Base-by-base conservation (phyloP, 2,888 invertebrate genomes). In the Lepidocyrtinus sp. region DNA sequence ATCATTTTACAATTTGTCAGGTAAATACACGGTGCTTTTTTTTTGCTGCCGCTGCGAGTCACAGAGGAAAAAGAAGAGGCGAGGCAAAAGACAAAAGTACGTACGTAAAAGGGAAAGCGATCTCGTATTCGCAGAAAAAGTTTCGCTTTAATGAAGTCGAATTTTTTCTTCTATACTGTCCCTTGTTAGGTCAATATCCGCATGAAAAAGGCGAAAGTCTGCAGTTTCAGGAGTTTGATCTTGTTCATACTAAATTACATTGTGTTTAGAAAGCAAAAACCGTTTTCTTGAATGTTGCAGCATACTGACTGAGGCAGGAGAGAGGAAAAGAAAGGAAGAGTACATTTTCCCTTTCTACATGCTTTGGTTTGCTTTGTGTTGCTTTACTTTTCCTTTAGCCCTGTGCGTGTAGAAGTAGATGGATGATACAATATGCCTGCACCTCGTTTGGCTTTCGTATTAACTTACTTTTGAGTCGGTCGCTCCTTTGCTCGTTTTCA, bases 181-280 rank as follows among this genome's bases (percentile, higher is more conserved):
- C 12, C 12, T 36, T 69, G 68, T 75, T 68, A 75, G 68, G 75
- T 75, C 75, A 75, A 75, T 75, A 75, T 75, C 75, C 75, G 75
- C 68, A 75, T 67, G 67, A 75, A 75, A 65, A 27, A 67, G 59
- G 69, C 17, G 75, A 75, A 67, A 21, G 45, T n/a, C 65, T 67
- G 36, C 36, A 36, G 36, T 36, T 36, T 12, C n/a, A n/a, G n/a
- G n/a, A n/a, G n/a, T n/a, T n/a, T n/a, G n/a, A n/a, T n/a, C n/a
- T n/a, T n/a, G n/a, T n/a, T n/a, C n/a, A n/a, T n/a, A n/a, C n/a
- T n/a, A n/a, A n/a, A n/a, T n/a, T n/a, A n/a, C n/a, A n/a, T n/a
- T n/a, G n/a, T n/a, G n/a, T n/a, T n/a, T n/a, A 36, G 5, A 36
- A 5, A 36, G 5, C 12, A 5, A 36, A 7, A 7, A 36, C 5